Conservation (phyloP, 2,113 vertebrate species). For the Oceanodroma tethys region DNA sequence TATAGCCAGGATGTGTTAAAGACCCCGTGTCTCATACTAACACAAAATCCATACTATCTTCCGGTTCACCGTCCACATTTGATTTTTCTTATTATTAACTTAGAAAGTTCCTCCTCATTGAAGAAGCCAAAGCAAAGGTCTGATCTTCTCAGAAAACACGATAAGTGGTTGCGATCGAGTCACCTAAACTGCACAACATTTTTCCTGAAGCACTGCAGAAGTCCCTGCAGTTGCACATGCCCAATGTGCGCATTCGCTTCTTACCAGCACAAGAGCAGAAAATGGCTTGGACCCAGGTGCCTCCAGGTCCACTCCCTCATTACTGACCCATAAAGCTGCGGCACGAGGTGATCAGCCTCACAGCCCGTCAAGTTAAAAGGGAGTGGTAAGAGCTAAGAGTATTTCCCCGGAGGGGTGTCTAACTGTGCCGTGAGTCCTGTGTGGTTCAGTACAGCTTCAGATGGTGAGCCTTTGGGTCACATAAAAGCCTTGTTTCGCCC, state of each 20-base stretch:
- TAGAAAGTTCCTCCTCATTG: not conserved
- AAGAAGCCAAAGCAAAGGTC: not conserved
- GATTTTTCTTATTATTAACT: not conserved
- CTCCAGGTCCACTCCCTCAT: not conserved
- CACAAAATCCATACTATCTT: not conserved
- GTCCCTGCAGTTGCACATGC: not conserved
- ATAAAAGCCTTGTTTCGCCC: not conserved
- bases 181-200: not conserved
- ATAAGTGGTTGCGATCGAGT: not conserved
- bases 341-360: not conserved
- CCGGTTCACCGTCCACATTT: not conserved
- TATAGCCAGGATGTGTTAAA: not conserved
- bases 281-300: rapidly evolving
- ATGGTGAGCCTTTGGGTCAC: rapidly evolving
- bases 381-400: not conserved
- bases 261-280: not conserved
- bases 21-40: not conserved
- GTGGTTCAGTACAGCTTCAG: not conserved
- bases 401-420: not conserved
- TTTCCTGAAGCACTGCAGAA: not conserved
- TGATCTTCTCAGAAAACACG: not conserved
- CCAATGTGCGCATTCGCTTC: rapidly evolving
- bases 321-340: not conserved
- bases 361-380: not conserved
- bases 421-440: not conserved